Conservation (phyloP, 2,797 vertebrate genomes). For the Peromyscus nudipes region DNA sequence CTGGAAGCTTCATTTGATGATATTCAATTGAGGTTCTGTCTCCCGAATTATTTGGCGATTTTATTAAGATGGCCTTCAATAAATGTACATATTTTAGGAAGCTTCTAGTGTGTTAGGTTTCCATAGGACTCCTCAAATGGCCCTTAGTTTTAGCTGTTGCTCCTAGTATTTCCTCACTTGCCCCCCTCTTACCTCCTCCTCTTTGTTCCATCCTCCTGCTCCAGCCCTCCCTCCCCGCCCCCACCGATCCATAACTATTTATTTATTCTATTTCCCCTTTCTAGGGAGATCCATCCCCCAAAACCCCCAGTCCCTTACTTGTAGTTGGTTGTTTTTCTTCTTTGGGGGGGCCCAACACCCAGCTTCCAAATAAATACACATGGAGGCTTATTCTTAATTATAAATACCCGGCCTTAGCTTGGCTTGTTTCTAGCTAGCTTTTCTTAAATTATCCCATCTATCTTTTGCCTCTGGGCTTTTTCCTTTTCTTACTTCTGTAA, state of each 20-base stretch:
- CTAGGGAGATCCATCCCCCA: neutral
- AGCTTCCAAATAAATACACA: too few species aligned
- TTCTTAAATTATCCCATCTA: too few species aligned
- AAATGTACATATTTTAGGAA: neutral
- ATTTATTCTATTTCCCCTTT: neutral
- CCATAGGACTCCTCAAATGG: neutral
- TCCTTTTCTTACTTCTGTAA: too few species aligned
- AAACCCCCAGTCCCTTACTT: too few species aligned
- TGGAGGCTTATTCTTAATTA: too few species aligned
- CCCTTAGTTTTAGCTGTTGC: neutral
- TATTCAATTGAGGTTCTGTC: neutral
- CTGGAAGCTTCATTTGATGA: neutral
- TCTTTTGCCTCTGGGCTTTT: too few species aligned
- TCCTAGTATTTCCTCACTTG: neutral
- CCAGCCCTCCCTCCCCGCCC: neutral
- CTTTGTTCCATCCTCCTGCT: neutral
- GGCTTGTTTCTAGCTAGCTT: too few species aligned
- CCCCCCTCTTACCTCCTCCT: neutral
- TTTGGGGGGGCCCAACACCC: too few species aligned
- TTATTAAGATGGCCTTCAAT: neutral
- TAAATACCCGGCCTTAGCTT: too few species aligned
- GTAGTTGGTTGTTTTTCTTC: too few species aligned
- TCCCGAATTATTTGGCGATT: neutral
- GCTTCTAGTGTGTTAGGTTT: neutral
- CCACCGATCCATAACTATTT: neutral